Evolutionary conservation across 2,888 invertebrate species (phyloP).

Genomic region (Drosophila anomelani): DNA sequence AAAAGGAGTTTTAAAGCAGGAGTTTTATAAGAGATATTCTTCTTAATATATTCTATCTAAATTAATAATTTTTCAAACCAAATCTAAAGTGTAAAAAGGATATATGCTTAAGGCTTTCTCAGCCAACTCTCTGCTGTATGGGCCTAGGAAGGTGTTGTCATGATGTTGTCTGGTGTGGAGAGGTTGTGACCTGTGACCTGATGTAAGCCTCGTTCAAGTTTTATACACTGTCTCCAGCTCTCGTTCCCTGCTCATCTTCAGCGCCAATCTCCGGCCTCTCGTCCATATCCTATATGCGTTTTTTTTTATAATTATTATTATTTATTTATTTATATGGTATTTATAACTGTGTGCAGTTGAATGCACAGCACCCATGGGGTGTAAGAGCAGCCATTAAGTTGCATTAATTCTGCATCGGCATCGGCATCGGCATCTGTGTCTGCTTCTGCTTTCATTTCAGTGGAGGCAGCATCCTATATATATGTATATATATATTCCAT

Average conservation of each 20-base stretch:
- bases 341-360: slow-evolving; percentile 57
- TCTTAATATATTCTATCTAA: not conserved
- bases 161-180: slow-evolving; percentile 23
- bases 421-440: slow-evolving; percentile 7
- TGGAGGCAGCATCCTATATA: slow-evolving; percentile 23
- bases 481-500: slow-evolving; percentile 38
- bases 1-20: not conserved
- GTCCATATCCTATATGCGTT: slow-evolving; percentile 52
- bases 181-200: slow-evolving; percentile 23
- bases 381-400: slow-evolving; percentile 69
- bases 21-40: not conserved
- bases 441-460: slow-evolving; percentile 22
- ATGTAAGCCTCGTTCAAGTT: slow-evolving; percentile 32
- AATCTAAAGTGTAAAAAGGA: not conserved
- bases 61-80: not conserved
- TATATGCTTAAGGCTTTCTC: slow-evolving; percentile 8
- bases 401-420: slow-evolving; percentile 39
- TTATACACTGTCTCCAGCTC: slow-evolving; percentile 27
- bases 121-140: slow-evolving; percentile 21
- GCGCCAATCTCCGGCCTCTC: slow-evolving; percentile 28
- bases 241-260: slow-evolving; percentile 19
- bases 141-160: slow-evolving; percentile 16
- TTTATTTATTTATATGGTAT: slow-evolving; percentile 31
- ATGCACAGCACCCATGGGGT: slow-evolving; percentile 72
- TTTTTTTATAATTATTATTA: slow-evolving; percentile 38